Percentiles rank a stretch among this genome's conserved stretches.
These are phyloP conservation scores for Oxyteleia sp. DNA, from an alignment of 2,888 invertebrate genomes.

Conservation along the genomic window DNA sequence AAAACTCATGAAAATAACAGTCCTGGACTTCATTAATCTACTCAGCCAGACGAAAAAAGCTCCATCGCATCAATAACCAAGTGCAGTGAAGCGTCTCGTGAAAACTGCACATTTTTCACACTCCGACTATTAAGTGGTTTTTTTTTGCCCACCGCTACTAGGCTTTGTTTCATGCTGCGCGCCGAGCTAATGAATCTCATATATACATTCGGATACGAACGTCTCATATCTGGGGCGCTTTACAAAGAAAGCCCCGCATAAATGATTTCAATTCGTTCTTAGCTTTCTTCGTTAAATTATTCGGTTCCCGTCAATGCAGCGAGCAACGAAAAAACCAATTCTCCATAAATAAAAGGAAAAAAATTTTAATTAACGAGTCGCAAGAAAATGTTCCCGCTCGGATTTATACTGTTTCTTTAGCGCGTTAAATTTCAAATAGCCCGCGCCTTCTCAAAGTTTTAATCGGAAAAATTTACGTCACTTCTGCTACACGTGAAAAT, in stretches of 20 bases:
- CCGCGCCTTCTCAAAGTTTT: background rate
- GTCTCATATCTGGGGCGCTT: conserved; percentile 35
- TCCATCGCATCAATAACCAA: conserved; percentile 66
- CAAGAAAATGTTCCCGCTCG: no score
- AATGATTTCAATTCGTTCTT: conserved; percentile 29
- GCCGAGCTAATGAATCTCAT: conserved; percentile 61
- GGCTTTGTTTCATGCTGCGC: conserved; percentile 51
- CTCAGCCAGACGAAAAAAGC: no score
- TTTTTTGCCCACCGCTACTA: conserved; percentile 46
- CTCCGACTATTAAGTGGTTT: conserved; percentile 62
- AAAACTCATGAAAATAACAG: no score
- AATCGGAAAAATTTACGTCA: no score
- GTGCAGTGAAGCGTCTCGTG: conserved; percentile 58
- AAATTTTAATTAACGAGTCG: conserved; percentile 3
- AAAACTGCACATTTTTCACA: conserved; percentile 70
- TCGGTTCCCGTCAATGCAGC: background rate
- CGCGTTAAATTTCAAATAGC: background rate
- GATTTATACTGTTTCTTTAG: no score
- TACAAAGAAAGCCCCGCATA: conserved; percentile 29
- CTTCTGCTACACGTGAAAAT: background rate
- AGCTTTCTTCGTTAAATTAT: conserved; percentile 28
- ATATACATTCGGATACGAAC: conserved; percentile 34
- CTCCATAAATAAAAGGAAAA: no score
- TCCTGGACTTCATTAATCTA: no score
- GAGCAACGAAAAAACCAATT: no score